Evolutionary conservation across 2,888 invertebrate genomes (phyloP), one percentile per base, ranked within the genome.

Genomic region (Lithophane socia): DNA sequence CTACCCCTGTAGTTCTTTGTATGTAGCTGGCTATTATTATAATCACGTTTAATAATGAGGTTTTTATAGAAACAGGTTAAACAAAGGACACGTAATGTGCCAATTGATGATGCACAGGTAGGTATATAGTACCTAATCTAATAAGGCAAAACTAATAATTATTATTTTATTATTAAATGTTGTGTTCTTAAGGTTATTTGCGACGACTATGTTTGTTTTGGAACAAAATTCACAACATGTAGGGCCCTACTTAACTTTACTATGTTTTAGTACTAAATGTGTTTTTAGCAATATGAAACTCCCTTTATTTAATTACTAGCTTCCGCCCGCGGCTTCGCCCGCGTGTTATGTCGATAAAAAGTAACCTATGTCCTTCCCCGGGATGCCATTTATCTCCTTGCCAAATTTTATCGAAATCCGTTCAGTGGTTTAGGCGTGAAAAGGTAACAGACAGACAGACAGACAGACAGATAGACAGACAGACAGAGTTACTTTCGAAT

Each of bases 21-120:
- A 54, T 65, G 47, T 56, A 56, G 47, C 54, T 24, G 1, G 24
- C 3, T 44, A 37, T 37, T 37, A 37, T 37, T 37, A 42, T 58
- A 13, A 58, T 37, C 42, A 73, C n/a, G 18, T 63, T 49, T n/a
- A 21, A 4, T 29, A 56, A 49, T 37, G 12, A 58, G 13, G 18
- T 49, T 72, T 77, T 52, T 52, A 47, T 60, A 65, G 2, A 65
- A 65, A 78, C 78, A 10, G 24, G 65, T 70, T 60, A 8, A 52
- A 8, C 9, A 49, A n/a, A 24, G 24, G 13, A 56, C 24, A 16
- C 18, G n/a, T 54, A 10, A 75, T 5, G 2, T 24, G 18, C 12
- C 0, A 3, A 12, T 47, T 47, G 13, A 47, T 52, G 18, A 52
- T 18, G 8, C 52, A 8, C 18, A 52, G 52, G 37, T 37, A 37